Conservation (phyloP, 1,140 invertebrate genomes). For the Dryas iulia region DNA sequence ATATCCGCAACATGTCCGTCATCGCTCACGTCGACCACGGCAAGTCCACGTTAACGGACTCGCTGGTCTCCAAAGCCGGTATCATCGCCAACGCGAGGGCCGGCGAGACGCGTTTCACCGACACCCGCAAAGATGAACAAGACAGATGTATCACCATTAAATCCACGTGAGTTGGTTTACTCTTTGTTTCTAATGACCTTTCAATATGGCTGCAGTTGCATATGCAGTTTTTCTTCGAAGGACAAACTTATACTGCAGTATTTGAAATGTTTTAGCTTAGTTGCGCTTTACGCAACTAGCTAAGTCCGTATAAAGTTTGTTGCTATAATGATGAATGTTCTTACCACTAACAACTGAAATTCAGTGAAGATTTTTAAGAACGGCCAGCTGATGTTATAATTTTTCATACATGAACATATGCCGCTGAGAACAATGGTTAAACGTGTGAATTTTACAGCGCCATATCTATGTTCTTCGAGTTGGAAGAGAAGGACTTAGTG, state of each 20-base stretch:
- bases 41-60: constrained; percentile 99
- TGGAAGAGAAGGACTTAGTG: constrained; percentile 94
- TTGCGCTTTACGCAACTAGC: neutral
- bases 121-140: constrained; percentile 99
- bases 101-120: constrained; percentile 99
- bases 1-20: constrained; percentile 99
- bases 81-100: constrained; percentile 99
- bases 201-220: constrained; percentile 33
- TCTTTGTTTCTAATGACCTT: constrained; percentile 2
- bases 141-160: constrained; percentile 99
- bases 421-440: neutral
- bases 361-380: constrained; percentile 73
- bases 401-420: neutral
- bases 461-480: constrained; percentile 99
- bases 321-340: constrained; percentile 70
- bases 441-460: constrained; percentile 83
- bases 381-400: constrained; percentile 64
- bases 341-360: constrained; percentile 67
- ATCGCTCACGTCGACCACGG: constrained; percentile 99
- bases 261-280: neutral
- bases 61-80: constrained; percentile 99
- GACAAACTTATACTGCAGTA: neutral
- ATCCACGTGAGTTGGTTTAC: constrained; percentile 91
- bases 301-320: neutral
- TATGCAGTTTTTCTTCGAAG: neutral